Base-by-base conservation (phyloP, 2,888 invertebrate genomes). In the Chalcosyrphus nemorum region DNA sequence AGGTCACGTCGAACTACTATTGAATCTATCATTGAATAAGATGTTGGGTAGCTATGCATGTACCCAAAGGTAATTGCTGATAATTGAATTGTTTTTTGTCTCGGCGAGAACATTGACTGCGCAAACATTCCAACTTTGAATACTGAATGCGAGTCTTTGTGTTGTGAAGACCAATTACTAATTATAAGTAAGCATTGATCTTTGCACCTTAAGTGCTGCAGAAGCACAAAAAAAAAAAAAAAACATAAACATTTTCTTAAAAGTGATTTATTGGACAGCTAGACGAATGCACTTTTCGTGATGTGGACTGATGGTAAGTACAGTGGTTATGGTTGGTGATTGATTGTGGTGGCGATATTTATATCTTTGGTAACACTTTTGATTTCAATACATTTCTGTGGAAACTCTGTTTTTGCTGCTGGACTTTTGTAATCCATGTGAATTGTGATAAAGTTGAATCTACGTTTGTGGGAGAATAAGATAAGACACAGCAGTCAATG, bases 261-360 rank as follows among this genome's bases (percentile, higher is more conserved):
- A 81, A 66, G 81, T 82, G 77, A 77, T 82, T 82, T 82, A 82
- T 82, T 71, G 71, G 81, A 82, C 81, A 77, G 65, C 77, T 66
- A 77, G 81, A 71, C 71, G 76, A 77, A 66, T 77, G 81, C 50
- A 65, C 43, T 65, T 15, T 71, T 81, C 81, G 81, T 82, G 81
- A 82, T 81, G 52, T 50, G 4, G 2, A 71, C 76, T 45, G 71
- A 65, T 57, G 38, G 43, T 81, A 71, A 77, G 24, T 66, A 54
- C 77, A 45, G 81, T 82, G 65, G 57, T 82, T 82, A 71, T 35
- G 61, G 45, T 57, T 52, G 65, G 54, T 77, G 77, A 82, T 82
- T 71, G 81, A 82, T 81, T 57, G 41, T 54, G 5, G 41, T 43
- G 54, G 3, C 27, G 32, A 66, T 56, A n/a, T 11, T 59, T 52